Evolutionary conservation across 2,797 vertebrate genomes (phyloP), one percentile per base, ranked within the genome.

Genomic region (Gephyroberyx darwinii): DNA sequence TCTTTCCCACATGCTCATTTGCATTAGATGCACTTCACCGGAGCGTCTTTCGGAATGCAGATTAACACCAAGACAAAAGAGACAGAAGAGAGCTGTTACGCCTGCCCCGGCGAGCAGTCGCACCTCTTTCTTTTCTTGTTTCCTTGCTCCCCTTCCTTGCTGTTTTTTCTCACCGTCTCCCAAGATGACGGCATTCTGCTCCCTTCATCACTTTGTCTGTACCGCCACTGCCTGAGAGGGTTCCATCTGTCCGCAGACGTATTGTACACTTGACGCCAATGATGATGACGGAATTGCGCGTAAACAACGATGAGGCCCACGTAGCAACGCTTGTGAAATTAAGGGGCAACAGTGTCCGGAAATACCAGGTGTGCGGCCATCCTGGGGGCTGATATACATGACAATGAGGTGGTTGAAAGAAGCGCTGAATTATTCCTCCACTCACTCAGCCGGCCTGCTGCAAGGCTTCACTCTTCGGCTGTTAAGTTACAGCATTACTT

Each of bases 311-410:
- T 35, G 41, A 50, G 10, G 30, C 13, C 19, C 82, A 85, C 88
- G 83, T 87, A 52, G 91, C 89, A 89, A 91, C 91, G 87, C 90
- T 88, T 85, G 79, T 84, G 85, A 71, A 84, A 45, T 82, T n/a
- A n/a, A 70, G 8, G 72, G 64, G 69, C 65, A 56, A 17, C 52
- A 20, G 66, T 78, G 76, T 82, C 82, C 72, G 58, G 81, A 35
- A 2, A 74, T 35, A 65, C 52, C 63, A 65, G 62, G 63, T 77
- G 63, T 58, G 51, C 8, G 13, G 39, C 57, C 45, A 20, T 37
- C n/a, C n/a, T n/a, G 51, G 54, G 19, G 45, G 72, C 47, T 58
- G 26, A 69, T 55, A 37, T 63, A 61, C 69, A 66, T 63, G 50
- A 82, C 65, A 64, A 61, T 60, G 67, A 71, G 62, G 56, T 31